Percentiles rank a stretch among this genome's conserved stretches.
These are phyloP conservation scores for Aethina tumida DNA, from an alignment of 1,140 invertebrate species.

Conservation along the genomic window DNA sequence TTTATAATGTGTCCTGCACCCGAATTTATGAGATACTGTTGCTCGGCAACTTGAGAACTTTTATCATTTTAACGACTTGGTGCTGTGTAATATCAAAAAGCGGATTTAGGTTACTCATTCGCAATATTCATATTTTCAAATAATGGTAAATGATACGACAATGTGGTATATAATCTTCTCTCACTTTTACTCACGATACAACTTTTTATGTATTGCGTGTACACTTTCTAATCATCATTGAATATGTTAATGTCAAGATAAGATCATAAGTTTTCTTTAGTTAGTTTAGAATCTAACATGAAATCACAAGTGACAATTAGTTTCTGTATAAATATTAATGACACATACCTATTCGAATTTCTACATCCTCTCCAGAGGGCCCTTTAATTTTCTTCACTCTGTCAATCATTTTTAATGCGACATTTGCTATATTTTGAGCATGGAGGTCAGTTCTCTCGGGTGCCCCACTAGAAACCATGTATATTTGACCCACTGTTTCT, in stretches of 20 bases:
- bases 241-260: neutral
- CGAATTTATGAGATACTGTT: too few species aligned
- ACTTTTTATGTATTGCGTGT: too few species aligned
- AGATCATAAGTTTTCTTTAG: neutral
- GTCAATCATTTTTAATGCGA: slow-evolving; percentile 53
- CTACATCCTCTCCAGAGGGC: slow-evolving; percentile 40
- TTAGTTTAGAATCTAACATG: neutral
- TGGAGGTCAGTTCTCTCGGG: slow-evolving; percentile 66
- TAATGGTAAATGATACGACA: too few species aligned
- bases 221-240: too few species aligned
- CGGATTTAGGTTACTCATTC: too few species aligned
- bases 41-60: too few species aligned
- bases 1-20: too few species aligned
- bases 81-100: too few species aligned
- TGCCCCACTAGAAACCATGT: slow-evolving; percentile 77
- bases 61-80: too few species aligned
- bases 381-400: slow-evolving; percentile 44
- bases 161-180: too few species aligned
- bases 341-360: slow-evolving; percentile 48
- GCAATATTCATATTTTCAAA: too few species aligned
- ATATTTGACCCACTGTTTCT: slow-evolving; percentile 74
- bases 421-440: slow-evolving; percentile 65
- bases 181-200: too few species aligned
- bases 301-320: neutral
- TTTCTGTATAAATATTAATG: neutral